A percentile compares a stretch with the other conserved stretches of the same genome.
phyloP scores from a whole-genome alignment of 2,888 invertebrate species.

The Tiphia femorata region DNA sequence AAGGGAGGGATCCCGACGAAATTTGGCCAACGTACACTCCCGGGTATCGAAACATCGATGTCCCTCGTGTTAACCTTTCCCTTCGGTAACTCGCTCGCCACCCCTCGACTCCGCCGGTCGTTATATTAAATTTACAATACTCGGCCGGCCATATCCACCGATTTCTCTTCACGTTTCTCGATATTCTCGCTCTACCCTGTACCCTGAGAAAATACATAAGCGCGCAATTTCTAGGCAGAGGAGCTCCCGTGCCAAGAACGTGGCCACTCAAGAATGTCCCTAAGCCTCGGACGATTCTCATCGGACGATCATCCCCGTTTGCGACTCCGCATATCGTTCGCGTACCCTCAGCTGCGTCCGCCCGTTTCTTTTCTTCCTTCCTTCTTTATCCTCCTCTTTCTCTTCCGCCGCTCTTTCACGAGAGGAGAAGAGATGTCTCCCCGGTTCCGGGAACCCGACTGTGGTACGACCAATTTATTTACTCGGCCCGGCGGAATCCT shows the following conservation, averaged over 20 bases:
- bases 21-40: no score
- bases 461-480: conserved; percentile 45
- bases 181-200: not conserved
- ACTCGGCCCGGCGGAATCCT: conserved; percentile 38
- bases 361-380: conserved; percentile 6
- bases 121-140: not conserved
- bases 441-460: conserved; percentile 38
- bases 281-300: no score
- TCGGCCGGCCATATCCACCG: conserved; percentile 6
- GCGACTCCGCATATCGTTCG: no score
- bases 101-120: conserved; percentile 2
- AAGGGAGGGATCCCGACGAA: no score
- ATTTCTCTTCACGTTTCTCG: conserved; percentile 30
- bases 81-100: conserved; percentile 20
- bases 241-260: no score
- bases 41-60: not conserved
- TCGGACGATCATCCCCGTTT: no score
- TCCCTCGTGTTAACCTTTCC: conserved; percentile 14
- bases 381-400: conserved; percentile 6
- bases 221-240: no score
- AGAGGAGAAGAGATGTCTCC: conserved; percentile 20
- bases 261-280: no score
- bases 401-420: not conserved
- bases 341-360: no score
- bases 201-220: no score